Base-by-base conservation (phyloP, 2,797 vertebrate genomes). In the Hemibagrus guttatus region DNA sequence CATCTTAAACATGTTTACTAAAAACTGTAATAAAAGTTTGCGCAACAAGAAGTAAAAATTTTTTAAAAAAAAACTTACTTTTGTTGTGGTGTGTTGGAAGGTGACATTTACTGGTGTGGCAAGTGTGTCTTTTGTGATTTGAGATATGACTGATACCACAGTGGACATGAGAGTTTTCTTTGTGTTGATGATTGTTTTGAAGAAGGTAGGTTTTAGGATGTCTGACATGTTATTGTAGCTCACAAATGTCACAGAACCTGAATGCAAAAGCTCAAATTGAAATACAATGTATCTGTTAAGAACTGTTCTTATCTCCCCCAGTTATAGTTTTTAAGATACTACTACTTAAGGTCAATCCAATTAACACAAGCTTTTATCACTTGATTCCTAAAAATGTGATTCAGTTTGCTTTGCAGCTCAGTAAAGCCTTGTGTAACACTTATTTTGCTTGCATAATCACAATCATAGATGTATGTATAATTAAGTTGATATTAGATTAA, bases 91-190 rank as follows among this genome's bases (percentile, higher is more conserved):
- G 85, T 95, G 93, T 3, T 89, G 69, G 71, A 95, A 90, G 80
- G 95, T 95, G 52, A 95, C 93, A 89, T 94, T 94, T 89, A 94
- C 92, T 0, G 92, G 91, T 82, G 93, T 86, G 0, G 91, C 90
- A 78, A 94, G 91, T 88, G 85, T 64, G 7, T 49, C 3, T 12
- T 78, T 49, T 39, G 28, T 0, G 91, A 90, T 66, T n/a, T n/a
- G n/a, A n/a, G 94, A 3, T 4, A 91, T 26, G 0, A 90, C 94
- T 6, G 90, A 92, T 72, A 94, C 79, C 4, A 95, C 90, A 49
- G 16, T 42, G 42, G 71, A 74, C 12, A 74, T n/a, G 8, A 87
- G 69, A 4, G 59, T 78, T 75, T 85, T 88, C 8, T 42, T 28
- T 11, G 59, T 76, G 31, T 58, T 61, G 9, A 42, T 46, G 16